Evolutionary conservation across 2,888 invertebrate genomes (phyloP).

Genomic region (Drosophila melanosoma): DNA sequence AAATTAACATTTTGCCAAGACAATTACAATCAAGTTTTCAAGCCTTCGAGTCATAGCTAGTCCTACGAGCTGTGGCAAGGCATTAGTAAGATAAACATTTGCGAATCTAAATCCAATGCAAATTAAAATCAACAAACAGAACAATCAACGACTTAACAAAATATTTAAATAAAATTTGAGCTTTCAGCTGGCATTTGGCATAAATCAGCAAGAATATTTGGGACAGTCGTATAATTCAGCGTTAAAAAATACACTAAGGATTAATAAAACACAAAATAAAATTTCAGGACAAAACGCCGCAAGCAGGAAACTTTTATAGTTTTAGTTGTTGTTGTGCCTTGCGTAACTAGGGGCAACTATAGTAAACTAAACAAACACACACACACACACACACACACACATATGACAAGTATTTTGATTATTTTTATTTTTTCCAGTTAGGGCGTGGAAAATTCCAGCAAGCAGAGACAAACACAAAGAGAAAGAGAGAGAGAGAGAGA

Average conservation of each 20-base stretch:
- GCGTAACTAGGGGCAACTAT: conserved; percentile 73
- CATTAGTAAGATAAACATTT: not conserved
- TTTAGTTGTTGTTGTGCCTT: conserved; percentile 61
- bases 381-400: conserved; percentile 24
- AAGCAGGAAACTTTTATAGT: conserved; percentile 26
- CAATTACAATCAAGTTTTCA: not conserved
- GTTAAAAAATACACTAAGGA: conserved; percentile 73
- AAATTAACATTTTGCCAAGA: too few relatives aligned
- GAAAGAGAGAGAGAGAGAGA: not conserved
- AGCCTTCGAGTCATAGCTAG: not conserved
- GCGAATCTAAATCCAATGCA: not conserved
- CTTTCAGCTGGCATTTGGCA: conserved; percentile 45
- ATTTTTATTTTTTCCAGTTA: conserved; percentile 7
- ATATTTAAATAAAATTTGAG: not conserved
- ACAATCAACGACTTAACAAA: conserved; percentile 1
- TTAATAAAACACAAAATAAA: conserved; percentile 60
- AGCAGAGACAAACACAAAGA: not conserved
- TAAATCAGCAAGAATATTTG: conserved; percentile 59
- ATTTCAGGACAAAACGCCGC: conserved; percentile 12
- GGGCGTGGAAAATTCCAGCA: conserved; percentile 16
- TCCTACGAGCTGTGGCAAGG: not conserved
- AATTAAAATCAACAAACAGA: conserved; percentile 9
- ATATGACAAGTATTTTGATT: conserved; percentile 51
- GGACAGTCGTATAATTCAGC: conserved; percentile 59
- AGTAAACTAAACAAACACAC: conserved; percentile 30